Evolutionary conservation across 2,888 invertebrate genomes (phyloP).

Genomic region (Quadroppia sp.): DNA sequence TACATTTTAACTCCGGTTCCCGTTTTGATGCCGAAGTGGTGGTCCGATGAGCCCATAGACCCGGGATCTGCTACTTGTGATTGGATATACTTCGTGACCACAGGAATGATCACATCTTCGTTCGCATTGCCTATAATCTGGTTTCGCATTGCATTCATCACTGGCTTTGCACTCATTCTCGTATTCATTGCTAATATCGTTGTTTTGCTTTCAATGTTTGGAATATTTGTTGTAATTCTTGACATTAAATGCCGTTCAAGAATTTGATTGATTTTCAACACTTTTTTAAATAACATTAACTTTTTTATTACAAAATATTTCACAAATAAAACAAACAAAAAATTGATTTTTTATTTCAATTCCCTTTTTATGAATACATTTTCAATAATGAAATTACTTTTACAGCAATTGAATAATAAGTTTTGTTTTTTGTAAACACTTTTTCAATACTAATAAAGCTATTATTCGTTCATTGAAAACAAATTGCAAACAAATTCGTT

Average conservation of each 20-base stretch:
- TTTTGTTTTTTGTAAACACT: too few species aligned
- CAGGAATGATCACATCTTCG: conserved; percentile 19
- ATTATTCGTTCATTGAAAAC: background rate
- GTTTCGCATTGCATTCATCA: conserved; percentile 2
- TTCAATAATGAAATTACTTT: too few species aligned
- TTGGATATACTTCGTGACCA: conserved; percentile 20
- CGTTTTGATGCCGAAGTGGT: background rate
- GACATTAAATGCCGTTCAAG: background rate
- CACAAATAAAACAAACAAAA: too few species aligned
- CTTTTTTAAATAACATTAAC: too few species aligned
- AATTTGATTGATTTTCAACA: background rate
- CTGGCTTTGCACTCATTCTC: conserved; percentile 15
- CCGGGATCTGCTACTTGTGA: conserved; percentile 8
- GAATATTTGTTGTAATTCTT: background rate
- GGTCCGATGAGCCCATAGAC: background rate
- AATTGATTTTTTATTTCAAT: too few species aligned
- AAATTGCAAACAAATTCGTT: background rate
- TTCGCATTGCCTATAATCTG: conserved; percentile 2
- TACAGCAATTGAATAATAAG: too few species aligned
- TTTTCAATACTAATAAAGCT: too few species aligned
- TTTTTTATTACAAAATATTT: too few species aligned
- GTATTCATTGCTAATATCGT: conserved; percentile 5
- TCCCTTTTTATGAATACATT: too few species aligned
- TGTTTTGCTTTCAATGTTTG: conserved; percentile 17
- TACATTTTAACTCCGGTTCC: conserved; percentile 20